Percentiles rank a stretch among this genome's conserved stretches.
Evolutionary conservation across 2,888 invertebrate species (phyloP).

Genomic region (Dryomyza anilis): DNA sequence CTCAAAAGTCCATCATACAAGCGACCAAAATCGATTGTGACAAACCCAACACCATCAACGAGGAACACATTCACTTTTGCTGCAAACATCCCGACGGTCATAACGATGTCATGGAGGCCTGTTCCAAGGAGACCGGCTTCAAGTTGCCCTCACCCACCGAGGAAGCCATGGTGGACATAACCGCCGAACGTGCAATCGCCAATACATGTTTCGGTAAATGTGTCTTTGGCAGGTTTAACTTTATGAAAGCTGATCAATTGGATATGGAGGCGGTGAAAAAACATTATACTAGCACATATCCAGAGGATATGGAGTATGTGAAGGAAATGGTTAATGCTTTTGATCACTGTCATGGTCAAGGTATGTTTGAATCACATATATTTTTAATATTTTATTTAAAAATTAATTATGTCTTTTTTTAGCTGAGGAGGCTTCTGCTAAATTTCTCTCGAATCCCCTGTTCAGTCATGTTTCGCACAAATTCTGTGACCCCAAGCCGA

Average conservation of each 20-base stretch:
- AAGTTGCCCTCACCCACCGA: slow-evolving; percentile 40
- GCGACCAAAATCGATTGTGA: slow-evolving; percentile 43
- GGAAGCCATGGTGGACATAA: slow-evolving; percentile 43
- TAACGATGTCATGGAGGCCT: slow-evolving; percentile 41
- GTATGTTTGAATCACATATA: slow-evolving; percentile 29
- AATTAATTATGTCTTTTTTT: not conserved
- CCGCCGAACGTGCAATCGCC: slow-evolving; percentile 40
- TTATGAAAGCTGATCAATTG: slow-evolving; percentile 36
- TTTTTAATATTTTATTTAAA: not conserved
- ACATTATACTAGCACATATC: slow-evolving; percentile 38
- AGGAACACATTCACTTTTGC: slow-evolving; percentile 48
- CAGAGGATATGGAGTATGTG: slow-evolving; percentile 45
- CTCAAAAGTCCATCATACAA: not conserved
- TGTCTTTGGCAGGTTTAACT: slow-evolving; percentile 42
- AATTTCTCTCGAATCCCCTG: not conserved
- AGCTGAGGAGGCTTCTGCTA: slow-evolving; percentile 39
- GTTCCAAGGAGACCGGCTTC: slow-evolving; percentile 42
- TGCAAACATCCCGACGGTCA: slow-evolving; percentile 50
- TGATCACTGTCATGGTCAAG: slow-evolving; percentile 39
- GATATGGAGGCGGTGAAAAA: slow-evolving; percentile 41
- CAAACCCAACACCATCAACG: slow-evolving; percentile 40
- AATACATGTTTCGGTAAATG: slow-evolving; percentile 46
- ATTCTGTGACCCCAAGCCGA: slow-evolving; percentile 41
- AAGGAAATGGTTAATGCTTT: slow-evolving; percentile 45
- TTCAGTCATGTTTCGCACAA: not conserved